Conservation (phyloP, 2,888 invertebrate species). For the Cerastoderma edule region DNA sequence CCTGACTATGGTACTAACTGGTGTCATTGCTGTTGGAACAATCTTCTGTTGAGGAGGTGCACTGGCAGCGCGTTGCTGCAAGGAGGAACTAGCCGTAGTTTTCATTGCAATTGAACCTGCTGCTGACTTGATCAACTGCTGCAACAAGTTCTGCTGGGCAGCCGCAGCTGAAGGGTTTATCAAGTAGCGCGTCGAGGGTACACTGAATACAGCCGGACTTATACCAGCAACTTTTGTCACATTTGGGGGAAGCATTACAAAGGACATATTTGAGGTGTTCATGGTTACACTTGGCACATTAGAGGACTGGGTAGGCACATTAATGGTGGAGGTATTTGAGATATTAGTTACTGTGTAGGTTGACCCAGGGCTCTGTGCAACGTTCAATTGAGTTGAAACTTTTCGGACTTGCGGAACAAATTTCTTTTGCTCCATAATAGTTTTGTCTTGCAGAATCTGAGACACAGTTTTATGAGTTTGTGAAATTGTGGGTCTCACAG, state of each 20-base stretch:
- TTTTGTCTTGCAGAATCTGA: constrained; percentile 57
- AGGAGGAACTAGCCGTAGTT: constrained; percentile 36
- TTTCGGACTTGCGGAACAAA: constrained; percentile 58
- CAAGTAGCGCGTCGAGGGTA: constrained; percentile 66
- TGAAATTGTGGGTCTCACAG: constrained; percentile 47
- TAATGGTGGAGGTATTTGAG: constrained; percentile 43
- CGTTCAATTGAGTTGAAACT: constrained; percentile 57
- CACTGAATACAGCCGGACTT: constrained; percentile 59
- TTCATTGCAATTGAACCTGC: constrained; percentile 49
- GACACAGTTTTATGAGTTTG: constrained; percentile 60
- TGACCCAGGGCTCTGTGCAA: constrained; percentile 32
- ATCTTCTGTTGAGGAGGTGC: constrained; percentile 72
- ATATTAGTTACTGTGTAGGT: constrained; percentile 32
- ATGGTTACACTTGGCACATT: constrained; percentile 38
- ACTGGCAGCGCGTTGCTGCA: constrained; percentile 74
- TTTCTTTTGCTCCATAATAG: constrained; percentile 44
- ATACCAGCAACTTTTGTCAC: constrained; percentile 55
- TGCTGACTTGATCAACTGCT: constrained; percentile 61
- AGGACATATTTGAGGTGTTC: constrained; percentile 54
- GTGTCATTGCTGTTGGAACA: constrained; percentile 42
- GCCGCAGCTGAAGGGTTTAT: constrained; percentile 61
- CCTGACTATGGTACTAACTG: constrained; percentile 65
- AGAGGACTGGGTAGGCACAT: constrained; percentile 48
- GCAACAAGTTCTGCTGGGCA: constrained; percentile 56
- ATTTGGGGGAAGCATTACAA: constrained; percentile 57